Evolutionary conservation across 1,140 invertebrate species (phyloP), one percentile per base, ranked within the genome.

Genomic region (Lerema accius): DNA sequence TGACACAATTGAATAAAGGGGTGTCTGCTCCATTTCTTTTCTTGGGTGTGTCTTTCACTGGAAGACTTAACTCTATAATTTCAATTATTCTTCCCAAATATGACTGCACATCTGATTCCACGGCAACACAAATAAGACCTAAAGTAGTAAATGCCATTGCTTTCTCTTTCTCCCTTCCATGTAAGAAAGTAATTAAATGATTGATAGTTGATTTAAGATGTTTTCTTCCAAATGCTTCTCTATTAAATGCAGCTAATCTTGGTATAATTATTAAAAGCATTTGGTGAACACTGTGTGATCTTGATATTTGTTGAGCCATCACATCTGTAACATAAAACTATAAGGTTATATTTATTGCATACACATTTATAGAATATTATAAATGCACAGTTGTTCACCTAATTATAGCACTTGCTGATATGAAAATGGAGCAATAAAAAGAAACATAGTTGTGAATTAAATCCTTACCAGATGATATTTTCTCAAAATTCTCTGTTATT

Each of bases 1-100:
- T 98, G 6, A 99, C 95, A 85, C 98, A 99, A 16, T 97, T 95
- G 83, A 99, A 99, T 13, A 99, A 94, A 1, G 97, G 94, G 0
- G 97, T 96, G 74, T 99, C 98, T 3, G 97, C 92, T n/a, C 89
- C 89, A 46, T 92, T 89, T 56, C 95, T 93, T 75, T 95, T 95
- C 71, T 95, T 96, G 0, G 94, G 92, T 0, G 93, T 93, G 63
- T 96, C 95, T 81, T 95, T 96, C 0, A 95, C 92, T 0, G 98
- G 97, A 16, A 99, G 85, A 4, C 95, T 94, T 14, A 92, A 79
- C 82, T 95, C 95, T 11, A 99, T 95, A 5, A 96, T 93, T 66
- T 97, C 95, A 94, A 99, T 97, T 19, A 99, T 97, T 76, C 94
- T 94, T 0, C 94, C 92, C 10, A 99, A 88, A 85, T 97, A 95